Evolutionary conservation across 2,113 vertebrate species (phyloP), one percentile per base, ranked within the genome.

Genomic region (Origma solitaria): DNA sequence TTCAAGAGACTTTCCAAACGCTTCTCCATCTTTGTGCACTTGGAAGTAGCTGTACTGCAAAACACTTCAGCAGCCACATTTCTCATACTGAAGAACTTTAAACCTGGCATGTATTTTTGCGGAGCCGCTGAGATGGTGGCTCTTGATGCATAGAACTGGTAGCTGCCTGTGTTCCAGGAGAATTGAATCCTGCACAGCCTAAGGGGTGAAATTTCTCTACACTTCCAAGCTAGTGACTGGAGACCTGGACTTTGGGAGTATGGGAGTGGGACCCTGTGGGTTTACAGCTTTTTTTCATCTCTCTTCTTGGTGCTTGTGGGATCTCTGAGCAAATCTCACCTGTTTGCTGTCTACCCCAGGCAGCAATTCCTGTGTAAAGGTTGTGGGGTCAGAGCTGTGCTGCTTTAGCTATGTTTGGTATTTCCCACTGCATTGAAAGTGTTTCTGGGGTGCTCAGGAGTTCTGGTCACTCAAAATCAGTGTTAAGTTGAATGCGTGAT

Each of bases 81-180:
- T 72, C 22, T 73, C 13, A 12, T 21, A 27, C 13, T 53, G 47
- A 42, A 69, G 71, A 42, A 49, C 49, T 62, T 40, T 54, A 33
- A 84, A 76, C 56, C 25, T 70, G 18, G 7, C 22, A 2, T 42
- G 21, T 62, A 10, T 70, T 91, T 82, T 68, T 28, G 42, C 28
- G 54, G 79, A 89, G 68, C 24, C 30, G 8, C 64, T 23, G 47
- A 66, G 50, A 15, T 47, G 31, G n/a, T 57, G 72, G n/a, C 28
- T 79, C 10, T 76, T 0, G 0, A 6, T 38, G 42, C 2, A 0
- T 6, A 19, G 60, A 24, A 31, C n/a, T 45, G 33, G 17, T 28
- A 53, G 33, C n/a, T 89, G 51, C 31, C 9, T 8, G 23, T 69
- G n/a, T 37, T 77, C 33, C 9, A 13, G 9, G n/a, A 30, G 3